Base-by-base conservation (phyloP, 2,797 vertebrate genomes). In the Gymnoscopelus microlampas region DNA sequence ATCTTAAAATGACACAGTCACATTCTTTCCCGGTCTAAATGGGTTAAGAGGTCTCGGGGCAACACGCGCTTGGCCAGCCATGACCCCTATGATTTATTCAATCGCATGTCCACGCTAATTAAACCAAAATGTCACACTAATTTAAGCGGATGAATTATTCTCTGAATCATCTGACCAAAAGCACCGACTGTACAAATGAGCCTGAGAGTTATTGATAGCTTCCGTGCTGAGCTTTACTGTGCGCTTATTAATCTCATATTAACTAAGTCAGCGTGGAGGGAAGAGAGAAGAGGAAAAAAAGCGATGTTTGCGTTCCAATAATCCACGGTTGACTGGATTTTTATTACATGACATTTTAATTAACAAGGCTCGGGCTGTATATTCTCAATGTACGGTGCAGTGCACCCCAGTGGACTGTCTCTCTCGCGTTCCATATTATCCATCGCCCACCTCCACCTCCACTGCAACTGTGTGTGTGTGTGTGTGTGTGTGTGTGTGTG, bases 91-190 rank as follows among this genome's bases (percentile, higher is more conserved):
- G 53, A 78, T 74, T 29, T 14, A 58, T 56, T 82, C 70, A 70
- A 66, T 86, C 39, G 67, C 54, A 76, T 47, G 51, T 57, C 72
- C 57, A 4, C 72, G 77, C 19, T 50, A 73, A 78, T 87, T 73
- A 68, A 35, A 24, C 44, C 64, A 71, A 80, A 77, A 65, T 11
- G 1, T 69, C 53, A 35, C 49, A 71, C 71, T 76, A 65, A 81
- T 79, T 84, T 68, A 64, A 44, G 14, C 44, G 24, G 48, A 35
- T 23, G 77, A 78, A 72, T 71, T 0, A 51, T 80, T 74, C 64
- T 60, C 24, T 68, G 48, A 57, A 76, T 80, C 68, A 70, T 26
- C 71, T 73, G 61, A 65, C 63, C 39, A 44, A 58, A 48, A 69
- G 54, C 67, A n/a, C 49, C 47, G 48, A 15, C 49, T 49, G 51